Percentiles rank a stretch among this genome's conserved stretches.
phyloP scores from a whole-genome alignment of 2,797 vertebrate genomes.

The Phataginus tricuspis region DNA sequence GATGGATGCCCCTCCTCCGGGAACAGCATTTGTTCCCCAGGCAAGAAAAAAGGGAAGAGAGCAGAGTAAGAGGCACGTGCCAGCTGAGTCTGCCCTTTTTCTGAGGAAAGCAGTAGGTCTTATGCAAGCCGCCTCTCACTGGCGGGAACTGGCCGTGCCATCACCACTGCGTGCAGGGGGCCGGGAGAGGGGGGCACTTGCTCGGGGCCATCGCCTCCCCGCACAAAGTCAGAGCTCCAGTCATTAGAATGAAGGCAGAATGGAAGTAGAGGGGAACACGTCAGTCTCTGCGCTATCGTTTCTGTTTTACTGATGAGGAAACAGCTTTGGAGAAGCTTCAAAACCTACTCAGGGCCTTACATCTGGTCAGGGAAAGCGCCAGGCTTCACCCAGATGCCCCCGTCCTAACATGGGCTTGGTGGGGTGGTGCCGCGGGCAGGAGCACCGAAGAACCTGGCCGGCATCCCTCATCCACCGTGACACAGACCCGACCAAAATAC shows the following conservation, averaged over 20 bases:
- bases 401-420: background rate
- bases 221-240: accelerated
- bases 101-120: background rate
- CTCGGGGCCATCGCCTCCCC: background rate
- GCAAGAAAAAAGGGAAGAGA: background rate
- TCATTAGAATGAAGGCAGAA: background rate
- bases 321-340: background rate
- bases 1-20: background rate
- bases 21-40: background rate
- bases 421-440: accelerated
- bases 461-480: background rate
- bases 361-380: background rate
- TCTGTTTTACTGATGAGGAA: background rate
- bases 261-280: too few species aligned
- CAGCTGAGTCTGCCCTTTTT: background rate
- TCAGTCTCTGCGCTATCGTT: background rate
- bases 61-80: background rate
- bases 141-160: background rate
- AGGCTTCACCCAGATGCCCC: background rate
- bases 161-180: background rate
- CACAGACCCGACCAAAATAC: background rate
- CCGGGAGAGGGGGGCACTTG: background rate
- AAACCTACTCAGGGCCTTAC: background rate
- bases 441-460: accelerated
- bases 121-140: background rate